Conservation (phyloP, 2,797 vertebrate genomes). For the Clarias fuscus region DNA sequence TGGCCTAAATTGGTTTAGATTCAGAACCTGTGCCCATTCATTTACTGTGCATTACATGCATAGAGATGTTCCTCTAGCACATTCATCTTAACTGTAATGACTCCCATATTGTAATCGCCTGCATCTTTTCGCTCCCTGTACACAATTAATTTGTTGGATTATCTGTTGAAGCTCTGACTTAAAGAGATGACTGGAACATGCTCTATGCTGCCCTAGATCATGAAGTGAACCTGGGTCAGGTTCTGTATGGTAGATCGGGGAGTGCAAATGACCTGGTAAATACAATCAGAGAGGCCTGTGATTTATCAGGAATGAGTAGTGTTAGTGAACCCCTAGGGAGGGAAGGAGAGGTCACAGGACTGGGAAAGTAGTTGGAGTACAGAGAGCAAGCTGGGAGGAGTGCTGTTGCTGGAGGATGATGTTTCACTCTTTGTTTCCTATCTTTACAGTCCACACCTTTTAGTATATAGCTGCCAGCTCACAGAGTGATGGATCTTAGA, state of each 20-base stretch:
- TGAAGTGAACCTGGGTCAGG: background rate
- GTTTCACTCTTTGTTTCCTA: slow-evolving; percentile 13
- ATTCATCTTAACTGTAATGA: slow-evolving; percentile 27
- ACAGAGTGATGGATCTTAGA: slow-evolving; percentile 23
- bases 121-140: slow-evolving; percentile 17
- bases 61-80: background rate
- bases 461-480: slow-evolving; percentile 7
- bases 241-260: background rate
- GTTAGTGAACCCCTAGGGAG: slow-evolving; percentile 23
- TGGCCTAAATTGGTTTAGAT: slow-evolving; percentile 22
- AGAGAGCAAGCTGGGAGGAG: background rate
- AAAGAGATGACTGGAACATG: slow-evolving; percentile 30
- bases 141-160: slow-evolving; percentile 19
- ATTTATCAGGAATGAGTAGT: slow-evolving; percentile 38
- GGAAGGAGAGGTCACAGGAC: slow-evolving; percentile 3
- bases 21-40: slow-evolving; percentile 8
- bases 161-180: slow-evolving; percentile 23
- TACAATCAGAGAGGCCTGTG: slow-evolving; percentile 24
- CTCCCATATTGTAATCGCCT: slow-evolving; percentile 11
- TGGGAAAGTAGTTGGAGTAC: background rate
- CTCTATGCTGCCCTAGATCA: background rate
- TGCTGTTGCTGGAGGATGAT: slow-evolving; percentile 5
- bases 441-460: slow-evolving; percentile 18
- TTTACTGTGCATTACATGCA: slow-evolving; percentile 19
- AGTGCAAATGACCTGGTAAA: slow-evolving; percentile 2